These are phyloP conservation scores for Zonotrichia leucophrys DNA, from an alignment of 2,113 vertebrate species.

Conservation along the genomic window DNA sequence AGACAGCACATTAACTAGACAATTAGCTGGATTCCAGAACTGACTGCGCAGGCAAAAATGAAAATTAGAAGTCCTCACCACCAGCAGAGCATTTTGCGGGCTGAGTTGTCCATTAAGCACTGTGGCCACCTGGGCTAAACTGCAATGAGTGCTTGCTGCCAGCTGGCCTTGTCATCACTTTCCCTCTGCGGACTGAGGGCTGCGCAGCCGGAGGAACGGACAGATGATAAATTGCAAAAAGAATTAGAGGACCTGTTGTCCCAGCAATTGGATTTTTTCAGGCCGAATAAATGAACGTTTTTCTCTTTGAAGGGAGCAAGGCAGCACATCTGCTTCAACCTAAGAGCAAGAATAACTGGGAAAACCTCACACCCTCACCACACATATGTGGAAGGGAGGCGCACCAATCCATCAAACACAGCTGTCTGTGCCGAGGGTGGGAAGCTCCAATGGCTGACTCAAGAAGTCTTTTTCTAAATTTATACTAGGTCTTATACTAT, in stretches of 20 bases:
- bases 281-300: neutral
- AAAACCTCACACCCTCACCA: constrained; percentile 5
- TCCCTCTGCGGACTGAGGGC: neutral
- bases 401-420: neutral
- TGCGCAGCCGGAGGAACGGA: neutral
- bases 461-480: neutral
- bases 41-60: neutral
- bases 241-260: constrained; percentile 57
- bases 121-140: constrained; percentile 45
- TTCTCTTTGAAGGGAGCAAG: constrained; percentile 40
- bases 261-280: constrained; percentile 42
- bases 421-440: neutral
- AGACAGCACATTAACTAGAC: constrained; percentile 8
- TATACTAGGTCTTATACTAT: neutral
- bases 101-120: constrained; percentile 15
- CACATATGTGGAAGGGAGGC: neutral
- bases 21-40: constrained; percentile 11
- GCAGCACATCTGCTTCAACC: constrained; percentile 45
- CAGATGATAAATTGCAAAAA: constrained; percentile 41
- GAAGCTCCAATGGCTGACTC: neutral
- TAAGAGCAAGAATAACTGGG: constrained; percentile 33
- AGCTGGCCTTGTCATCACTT: constrained; percentile 63
- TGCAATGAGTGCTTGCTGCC: constrained; percentile 1
- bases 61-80: constrained; percentile 2
- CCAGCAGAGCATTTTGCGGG: neutral